Evolutionary conservation across 2,797 vertebrate genomes (phyloP).

Genomic region (Prunella strophiata): DNA sequence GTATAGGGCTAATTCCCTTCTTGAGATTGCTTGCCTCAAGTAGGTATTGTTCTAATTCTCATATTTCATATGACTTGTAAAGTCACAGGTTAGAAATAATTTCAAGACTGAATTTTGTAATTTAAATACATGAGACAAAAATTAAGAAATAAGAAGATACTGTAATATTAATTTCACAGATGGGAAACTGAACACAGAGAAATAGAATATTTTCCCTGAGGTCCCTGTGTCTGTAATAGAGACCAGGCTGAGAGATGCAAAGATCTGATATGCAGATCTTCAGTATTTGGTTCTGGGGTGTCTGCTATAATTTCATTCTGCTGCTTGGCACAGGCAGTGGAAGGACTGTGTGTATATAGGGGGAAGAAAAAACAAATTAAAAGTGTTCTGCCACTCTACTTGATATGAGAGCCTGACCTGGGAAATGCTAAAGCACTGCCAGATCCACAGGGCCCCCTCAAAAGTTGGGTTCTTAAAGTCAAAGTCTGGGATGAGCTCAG

Average conservation of each 20-base stretch:
- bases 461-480: background rate
- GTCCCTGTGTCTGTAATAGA: background rate
- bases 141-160: background rate
- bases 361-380: background rate
- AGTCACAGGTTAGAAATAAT: background rate
- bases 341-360: fast-evolving
- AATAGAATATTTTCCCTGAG: background rate
- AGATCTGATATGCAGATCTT: background rate
- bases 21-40: background rate
- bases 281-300: background rate
- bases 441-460: background rate
- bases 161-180: background rate
- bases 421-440: background rate
- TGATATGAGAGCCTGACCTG: background rate
- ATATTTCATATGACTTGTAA: background rate
- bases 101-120: background rate
- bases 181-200: background rate
- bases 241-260: background rate
- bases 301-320: background rate
- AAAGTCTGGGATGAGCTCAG: fast-evolving
- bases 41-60: background rate
- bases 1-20: background rate
- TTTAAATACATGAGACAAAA: background rate
- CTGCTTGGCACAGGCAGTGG: background rate
- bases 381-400: background rate